A percentile compares a stretch with the other conserved stretches of the same genome.
phyloP scores from a whole-genome alignment of 2,113 vertebrate genomes.

The Andinoacara biseriatus region DNA sequence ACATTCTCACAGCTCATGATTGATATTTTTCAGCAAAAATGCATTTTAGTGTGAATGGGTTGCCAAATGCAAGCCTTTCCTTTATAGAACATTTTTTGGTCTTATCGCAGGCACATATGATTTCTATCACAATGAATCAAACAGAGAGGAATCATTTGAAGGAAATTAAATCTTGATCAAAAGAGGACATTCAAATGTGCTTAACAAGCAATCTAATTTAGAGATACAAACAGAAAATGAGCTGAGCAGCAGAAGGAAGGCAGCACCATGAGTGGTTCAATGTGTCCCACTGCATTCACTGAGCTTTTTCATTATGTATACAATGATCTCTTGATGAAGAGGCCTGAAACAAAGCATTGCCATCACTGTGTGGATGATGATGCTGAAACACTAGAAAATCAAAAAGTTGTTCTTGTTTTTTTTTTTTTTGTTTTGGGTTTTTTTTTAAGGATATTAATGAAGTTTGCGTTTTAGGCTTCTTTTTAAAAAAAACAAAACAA shows the following conservation, averaged over 20 bases:
- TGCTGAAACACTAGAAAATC: background rate
- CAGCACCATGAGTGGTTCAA: background rate
- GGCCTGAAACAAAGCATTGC: slow-evolving; percentile 19
- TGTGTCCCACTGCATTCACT: slow-evolving; percentile 10
- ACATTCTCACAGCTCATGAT: background rate
- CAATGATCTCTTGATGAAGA: slow-evolving; percentile 46
- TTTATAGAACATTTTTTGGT: background rate
- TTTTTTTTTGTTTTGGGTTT: too few species aligned
- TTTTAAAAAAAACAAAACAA: too few species aligned
- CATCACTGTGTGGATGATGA: slow-evolving; percentile 15
- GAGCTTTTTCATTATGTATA: slow-evolving; percentile 61
- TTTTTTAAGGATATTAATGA: background rate
- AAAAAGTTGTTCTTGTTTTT: background rate
- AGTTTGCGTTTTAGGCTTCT: background rate
- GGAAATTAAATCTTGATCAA: slow-evolving; percentile 20
- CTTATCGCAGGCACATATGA: background rate
- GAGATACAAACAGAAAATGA: slow-evolving; percentile 23
- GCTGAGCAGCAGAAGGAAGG: slow-evolving; percentile 22
- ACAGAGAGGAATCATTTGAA: slow-evolving; percentile 3
- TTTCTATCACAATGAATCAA: slow-evolving; percentile 3
- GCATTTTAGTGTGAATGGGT: background rate
- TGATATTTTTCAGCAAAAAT: background rate
- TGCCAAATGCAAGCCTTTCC: background rate
- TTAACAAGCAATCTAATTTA: slow-evolving; percentile 17
- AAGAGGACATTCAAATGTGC: slow-evolving; percentile 13